Conservation (phyloP, 2,797 vertebrate genomes). For the Xyrichtys novacula region DNA sequence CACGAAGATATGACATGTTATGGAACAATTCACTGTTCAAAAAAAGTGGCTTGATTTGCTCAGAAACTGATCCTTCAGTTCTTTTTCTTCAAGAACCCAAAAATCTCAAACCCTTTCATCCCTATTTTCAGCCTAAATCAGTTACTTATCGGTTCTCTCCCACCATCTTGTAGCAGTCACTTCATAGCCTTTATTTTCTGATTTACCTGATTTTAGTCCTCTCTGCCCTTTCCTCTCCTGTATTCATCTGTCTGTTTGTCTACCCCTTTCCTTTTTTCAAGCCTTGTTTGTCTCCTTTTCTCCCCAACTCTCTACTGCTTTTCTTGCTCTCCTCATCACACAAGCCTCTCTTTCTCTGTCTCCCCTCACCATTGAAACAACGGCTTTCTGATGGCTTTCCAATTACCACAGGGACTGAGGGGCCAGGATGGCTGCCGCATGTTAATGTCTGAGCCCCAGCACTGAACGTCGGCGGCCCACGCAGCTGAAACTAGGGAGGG, state of each 20-base stretch:
- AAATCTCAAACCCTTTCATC: slow-evolving; percentile 39
- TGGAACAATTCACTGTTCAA: background rate
- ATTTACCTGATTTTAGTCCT: slow-evolving; percentile 42
- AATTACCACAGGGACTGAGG: slow-evolving; percentile 83
- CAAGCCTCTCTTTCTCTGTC: slow-evolving; percentile 48
- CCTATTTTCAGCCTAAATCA: slow-evolving; percentile 13
- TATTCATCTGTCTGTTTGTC: slow-evolving; percentile 27
- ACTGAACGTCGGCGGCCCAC: slow-evolving; percentile 59
- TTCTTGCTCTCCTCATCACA: slow-evolving; percentile 50
- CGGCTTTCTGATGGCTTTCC: slow-evolving; percentile 82
- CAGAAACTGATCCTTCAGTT: slow-evolving; percentile 7
- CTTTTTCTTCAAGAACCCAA: slow-evolving; percentile 28
- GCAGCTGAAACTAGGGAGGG: slow-evolving; percentile 9
- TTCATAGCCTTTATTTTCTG: slow-evolving; percentile 46
- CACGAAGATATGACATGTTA: background rate
- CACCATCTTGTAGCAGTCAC: slow-evolving; percentile 39
- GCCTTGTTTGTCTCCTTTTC: slow-evolving; percentile 54
- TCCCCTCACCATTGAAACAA: slow-evolving; percentile 67
- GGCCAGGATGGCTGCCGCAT: slow-evolving; percentile 78
- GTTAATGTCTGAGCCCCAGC: slow-evolving; percentile 75
- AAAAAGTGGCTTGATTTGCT: slow-evolving; percentile 5
- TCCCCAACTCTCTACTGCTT: slow-evolving; percentile 51
- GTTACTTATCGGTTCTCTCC: slow-evolving; percentile 2
- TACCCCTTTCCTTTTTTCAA: slow-evolving; percentile 40
- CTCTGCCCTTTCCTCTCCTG: slow-evolving; percentile 32